These are phyloP conservation scores for Fringilla coelebs DNA, from an alignment of 2,797 vertebrate species.

Conservation along the genomic window DNA sequence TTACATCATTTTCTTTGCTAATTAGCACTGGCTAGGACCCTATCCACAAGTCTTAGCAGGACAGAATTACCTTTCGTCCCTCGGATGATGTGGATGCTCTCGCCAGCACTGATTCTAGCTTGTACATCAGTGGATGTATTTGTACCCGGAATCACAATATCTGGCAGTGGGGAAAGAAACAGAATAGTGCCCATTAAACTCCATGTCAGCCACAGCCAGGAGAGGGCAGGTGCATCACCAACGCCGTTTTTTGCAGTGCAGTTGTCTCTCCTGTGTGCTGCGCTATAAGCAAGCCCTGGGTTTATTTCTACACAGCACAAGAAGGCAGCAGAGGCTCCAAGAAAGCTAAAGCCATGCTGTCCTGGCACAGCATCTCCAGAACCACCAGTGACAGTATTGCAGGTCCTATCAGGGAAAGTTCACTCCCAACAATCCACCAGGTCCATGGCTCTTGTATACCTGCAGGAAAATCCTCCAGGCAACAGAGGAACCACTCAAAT, in stretches of 20 bases:
- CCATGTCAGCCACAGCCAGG: not conserved
- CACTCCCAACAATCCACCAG: not conserved
- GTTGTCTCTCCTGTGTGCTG: not conserved
- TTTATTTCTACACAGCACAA: not conserved
- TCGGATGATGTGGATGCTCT: conserved; percentile 96
- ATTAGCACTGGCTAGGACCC: not conserved
- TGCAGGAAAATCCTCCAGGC: not conserved
- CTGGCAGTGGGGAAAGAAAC: conserved; percentile 70
- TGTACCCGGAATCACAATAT: conserved; percentile 97
- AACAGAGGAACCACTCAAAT: not conserved
- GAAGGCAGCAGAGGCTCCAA: not conserved
- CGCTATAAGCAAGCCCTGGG: not conserved
- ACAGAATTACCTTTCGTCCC: conserved; percentile 91
- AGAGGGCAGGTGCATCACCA: not conserved
- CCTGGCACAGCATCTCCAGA: not conserved
- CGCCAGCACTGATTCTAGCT: conserved; percentile 93
- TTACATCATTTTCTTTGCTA: not conserved
- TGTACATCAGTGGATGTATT: conserved; percentile 95
- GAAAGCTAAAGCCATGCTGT: not conserved
- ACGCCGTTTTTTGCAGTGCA: not conserved
- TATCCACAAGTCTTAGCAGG: not conserved
- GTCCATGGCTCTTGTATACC: not conserved
- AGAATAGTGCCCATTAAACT: not conserved
- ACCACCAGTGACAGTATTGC: rapidly evolving
- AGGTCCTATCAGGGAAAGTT: not conserved